A percentile compares a stretch with the other conserved stretches of the same genome.
Conservation (phyloP, 2,797 vertebrate genomes). For the Propithecus deckenii region DNA sequence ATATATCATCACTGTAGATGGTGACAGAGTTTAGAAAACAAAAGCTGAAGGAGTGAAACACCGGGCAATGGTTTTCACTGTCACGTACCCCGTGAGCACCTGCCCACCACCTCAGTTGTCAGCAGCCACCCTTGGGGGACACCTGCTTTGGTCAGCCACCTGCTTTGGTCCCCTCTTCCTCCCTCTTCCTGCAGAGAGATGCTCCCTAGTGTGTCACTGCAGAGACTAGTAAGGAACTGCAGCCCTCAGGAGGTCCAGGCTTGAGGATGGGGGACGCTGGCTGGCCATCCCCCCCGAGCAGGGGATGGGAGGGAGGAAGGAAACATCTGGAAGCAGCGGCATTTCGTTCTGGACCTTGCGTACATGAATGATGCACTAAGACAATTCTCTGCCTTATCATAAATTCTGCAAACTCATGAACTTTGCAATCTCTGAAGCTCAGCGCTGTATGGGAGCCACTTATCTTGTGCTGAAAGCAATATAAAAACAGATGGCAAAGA, state of each 20-base stretch:
- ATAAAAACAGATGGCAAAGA: conserved; percentile 84
- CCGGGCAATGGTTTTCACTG: not conserved
- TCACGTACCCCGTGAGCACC: not conserved
- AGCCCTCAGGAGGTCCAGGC: not conserved
- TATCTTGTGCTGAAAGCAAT: conserved; percentile 79
- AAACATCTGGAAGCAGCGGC: conserved; percentile 71
- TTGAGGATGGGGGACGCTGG: not conserved
- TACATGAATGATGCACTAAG: conserved; percentile 78
- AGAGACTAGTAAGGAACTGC: not conserved
- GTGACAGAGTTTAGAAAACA: not conserved
- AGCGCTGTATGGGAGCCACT: conserved; percentile 80
- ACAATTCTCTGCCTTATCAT: conserved; percentile 79
- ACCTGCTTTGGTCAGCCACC: not conserved
- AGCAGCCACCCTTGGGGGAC: not conserved
- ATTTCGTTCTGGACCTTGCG: conserved; percentile 69
- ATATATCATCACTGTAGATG: not conserved
- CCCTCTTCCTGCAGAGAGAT: not conserved
- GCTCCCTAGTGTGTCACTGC: not conserved
- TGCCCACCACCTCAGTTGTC: not conserved
- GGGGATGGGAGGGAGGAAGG: not conserved
- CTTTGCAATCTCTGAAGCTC: conserved; percentile 80
- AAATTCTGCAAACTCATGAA: conserved; percentile 83
- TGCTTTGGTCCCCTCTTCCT: not conserved
- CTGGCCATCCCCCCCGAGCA: not conserved
- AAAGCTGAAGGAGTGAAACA: not conserved